These are phyloP conservation scores for Bombyx mori DNA, from an alignment of 1,140 invertebrate species.

Conservation along the genomic window ASM3026992v2 NC_085119.1:1527001-1527500, in stretches of 20 bases:
- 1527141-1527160: too few species aligned
- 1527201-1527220: neutral
- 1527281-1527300: constrained; percentile 36
- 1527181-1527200: neutral
- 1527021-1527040: too few species aligned
- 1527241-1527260: constrained; percentile 7
- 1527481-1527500: too few species aligned
- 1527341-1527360: constrained; percentile 5
- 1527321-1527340: too few species aligned
- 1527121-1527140: too few species aligned
- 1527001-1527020: too few species aligned
- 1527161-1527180: neutral
- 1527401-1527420: constrained; percentile 1
- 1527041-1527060: too few species aligned
- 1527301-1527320: too few species aligned
- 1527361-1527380: constrained; percentile 3
- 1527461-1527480: neutral
- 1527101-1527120: too few species aligned
- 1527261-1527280: constrained; percentile 60
- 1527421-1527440: neutral
- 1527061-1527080: too few species aligned
- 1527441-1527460: neutral
- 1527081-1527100: too few species aligned
- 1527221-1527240: neutral
- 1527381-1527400: constrained; percentile 1